Percentiles rank a stretch among this genome's conserved stretches.
These are phyloP conservation scores for Meiosimyza decipiens DNA, from an alignment of 2,888 invertebrate species.

Conservation along the genomic window DNA sequence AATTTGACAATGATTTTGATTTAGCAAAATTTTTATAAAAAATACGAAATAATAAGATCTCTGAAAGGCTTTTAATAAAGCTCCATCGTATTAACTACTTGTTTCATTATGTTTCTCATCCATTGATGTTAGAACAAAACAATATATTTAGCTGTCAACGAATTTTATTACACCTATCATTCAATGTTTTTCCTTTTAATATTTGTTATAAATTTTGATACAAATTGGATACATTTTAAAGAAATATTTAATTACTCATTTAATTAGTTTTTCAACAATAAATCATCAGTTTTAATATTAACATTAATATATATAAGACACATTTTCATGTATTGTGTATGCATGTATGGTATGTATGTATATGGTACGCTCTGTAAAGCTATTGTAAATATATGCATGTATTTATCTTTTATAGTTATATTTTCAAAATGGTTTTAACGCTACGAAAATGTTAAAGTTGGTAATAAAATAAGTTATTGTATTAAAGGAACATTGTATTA, in stretches of 20 bases:
- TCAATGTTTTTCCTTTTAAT: background rate
- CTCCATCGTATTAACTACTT: no score
- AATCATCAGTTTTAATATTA: background rate
- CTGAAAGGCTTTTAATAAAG: slow-evolving; percentile 4
- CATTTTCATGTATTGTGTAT: slow-evolving; percentile 1
- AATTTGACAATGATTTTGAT: background rate
- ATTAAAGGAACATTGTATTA: no score
- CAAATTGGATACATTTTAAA: background rate
- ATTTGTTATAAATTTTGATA: background rate
- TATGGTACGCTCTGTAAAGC: slow-evolving; percentile 18
- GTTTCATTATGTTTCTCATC: no score
- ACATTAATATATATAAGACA: slow-evolving; percentile 14
- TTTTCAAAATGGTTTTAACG: background rate
- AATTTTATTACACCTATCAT: background rate
- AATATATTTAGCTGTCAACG: background rate
- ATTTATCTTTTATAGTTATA: slow-evolving; percentile 13
- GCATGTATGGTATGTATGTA: slow-evolving; percentile 2
- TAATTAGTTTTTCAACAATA: no score
- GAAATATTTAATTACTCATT: background rate
- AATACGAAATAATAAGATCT: background rate
- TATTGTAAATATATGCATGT: slow-evolving; percentile 2
- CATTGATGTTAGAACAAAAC: background rate
- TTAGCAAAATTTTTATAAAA: background rate
- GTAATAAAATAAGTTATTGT: no score
- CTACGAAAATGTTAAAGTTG: no score